phyloP scores from a whole-genome alignment of 1,140 invertebrate genomes.

The Drosophila auraria region DNA sequence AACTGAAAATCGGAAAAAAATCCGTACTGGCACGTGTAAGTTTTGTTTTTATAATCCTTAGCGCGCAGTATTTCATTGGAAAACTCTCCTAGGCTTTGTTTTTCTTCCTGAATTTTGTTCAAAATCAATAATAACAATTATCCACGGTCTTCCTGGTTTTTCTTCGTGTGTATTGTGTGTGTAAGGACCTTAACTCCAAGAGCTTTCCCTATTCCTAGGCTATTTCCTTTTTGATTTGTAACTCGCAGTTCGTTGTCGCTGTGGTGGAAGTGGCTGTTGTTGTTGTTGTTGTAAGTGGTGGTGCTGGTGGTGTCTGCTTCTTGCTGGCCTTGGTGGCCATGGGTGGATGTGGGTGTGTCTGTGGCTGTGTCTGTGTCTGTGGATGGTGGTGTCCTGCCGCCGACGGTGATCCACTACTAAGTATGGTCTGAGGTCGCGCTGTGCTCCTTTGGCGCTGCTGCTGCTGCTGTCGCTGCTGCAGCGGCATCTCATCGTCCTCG shows the following conservation, averaged over 20 bases:
- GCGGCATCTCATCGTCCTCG: constrained; percentile 62
- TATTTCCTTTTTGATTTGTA: constrained; percentile 84
- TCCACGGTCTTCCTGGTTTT: neutral
- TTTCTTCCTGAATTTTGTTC: no score
- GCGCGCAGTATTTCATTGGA: no score
- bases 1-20: neutral
- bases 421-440: constrained; percentile 23
- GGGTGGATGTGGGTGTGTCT: constrained; percentile 46
- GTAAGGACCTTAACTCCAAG: constrained; percentile 51
- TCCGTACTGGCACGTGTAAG: neutral
- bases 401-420: constrained; percentile 17
- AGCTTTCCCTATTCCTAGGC: constrained; percentile 51
- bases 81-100: no score
- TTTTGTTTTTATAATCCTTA: neutral
- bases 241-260: constrained; percentile 79
- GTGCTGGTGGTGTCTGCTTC: constrained; percentile 64
- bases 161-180: constrained; percentile 29
- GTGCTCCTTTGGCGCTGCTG: constrained; percentile 37
- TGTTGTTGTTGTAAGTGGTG: constrained; percentile 27
- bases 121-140: constrained; percentile 9
- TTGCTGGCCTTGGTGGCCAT: constrained; percentile 72
- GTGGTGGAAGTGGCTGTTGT: constrained; percentile 26
- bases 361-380: constrained; percentile 21
- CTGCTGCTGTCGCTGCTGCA: constrained; percentile 58
- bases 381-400: constrained; percentile 18